Conservation (phyloP, 1,140 invertebrate genomes). For the Danaus plexippus region DNA sequence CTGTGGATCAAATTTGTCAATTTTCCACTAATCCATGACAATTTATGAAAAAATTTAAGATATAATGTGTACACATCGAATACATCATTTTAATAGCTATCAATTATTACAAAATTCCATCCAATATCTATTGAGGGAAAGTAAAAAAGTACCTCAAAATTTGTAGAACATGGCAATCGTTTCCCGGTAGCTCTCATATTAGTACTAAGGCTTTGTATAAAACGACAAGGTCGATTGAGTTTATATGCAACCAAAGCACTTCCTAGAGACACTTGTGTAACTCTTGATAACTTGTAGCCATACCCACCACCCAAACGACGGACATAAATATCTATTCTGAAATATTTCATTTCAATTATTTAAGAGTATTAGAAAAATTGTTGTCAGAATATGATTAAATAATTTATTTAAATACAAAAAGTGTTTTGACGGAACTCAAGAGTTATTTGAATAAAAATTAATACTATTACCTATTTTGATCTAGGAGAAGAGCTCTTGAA, state of each 20-base stretch:
- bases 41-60: too few relatives aligned
- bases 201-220: constrained; percentile 71
- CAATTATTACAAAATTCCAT: too few relatives aligned
- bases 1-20: too few relatives aligned
- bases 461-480: constrained; percentile 41
- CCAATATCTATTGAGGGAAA: neutral
- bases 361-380: too few relatives aligned
- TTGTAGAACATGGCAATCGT: constrained; percentile 67
- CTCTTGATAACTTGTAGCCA: constrained; percentile 30
- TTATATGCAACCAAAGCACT: constrained; percentile 22
- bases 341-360: constrained; percentile 10
- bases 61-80: too few relatives aligned
- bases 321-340: constrained; percentile 75
- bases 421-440: too few relatives aligned
- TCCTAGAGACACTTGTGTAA: constrained; percentile 18
- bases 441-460: neutral
- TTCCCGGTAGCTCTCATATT: constrained; percentile 78
- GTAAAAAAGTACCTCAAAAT: constrained; percentile 73
- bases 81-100: too few relatives aligned
- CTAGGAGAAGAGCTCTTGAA: constrained; percentile 67
- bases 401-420: too few relatives aligned
- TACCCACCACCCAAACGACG: constrained; percentile 28
- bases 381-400: too few relatives aligned
- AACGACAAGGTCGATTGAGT: constrained; percentile 35
- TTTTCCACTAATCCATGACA: too few relatives aligned